Conservation (phyloP, 2,888 invertebrate genomes). For the Troides helena region DNA sequence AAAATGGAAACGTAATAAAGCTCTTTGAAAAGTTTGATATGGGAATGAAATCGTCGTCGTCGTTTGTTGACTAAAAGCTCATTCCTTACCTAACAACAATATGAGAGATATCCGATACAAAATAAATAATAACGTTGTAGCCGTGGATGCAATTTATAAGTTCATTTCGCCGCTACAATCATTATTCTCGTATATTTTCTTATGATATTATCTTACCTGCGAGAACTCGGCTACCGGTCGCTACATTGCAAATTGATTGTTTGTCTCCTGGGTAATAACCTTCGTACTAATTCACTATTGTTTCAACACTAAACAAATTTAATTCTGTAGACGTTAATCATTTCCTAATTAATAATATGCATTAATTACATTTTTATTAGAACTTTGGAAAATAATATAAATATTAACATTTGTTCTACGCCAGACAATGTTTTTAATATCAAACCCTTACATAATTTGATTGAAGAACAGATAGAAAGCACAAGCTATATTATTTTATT, state of each 20-base stretch:
- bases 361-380: too few species aligned
- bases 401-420: too few species aligned
- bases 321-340: too few species aligned
- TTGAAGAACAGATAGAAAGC: neutral
- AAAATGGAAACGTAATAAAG: neutral
- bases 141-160: slow-evolving; percentile 22
- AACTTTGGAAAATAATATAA: too few species aligned
- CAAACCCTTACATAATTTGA: neutral
- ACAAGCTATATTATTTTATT: neutral
- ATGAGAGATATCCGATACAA: slow-evolving; percentile 20
- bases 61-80: neutral
- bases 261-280: slow-evolving; percentile 12
- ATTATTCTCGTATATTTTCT: slow-evolving; percentile 28
- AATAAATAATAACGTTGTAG: slow-evolving; percentile 18
- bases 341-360: too few species aligned
- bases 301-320: slow-evolving; percentile 3
- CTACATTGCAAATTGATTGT: slow-evolving; percentile 26
- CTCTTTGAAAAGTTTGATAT: neutral
- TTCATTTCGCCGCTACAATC: slow-evolving; percentile 25
- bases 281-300: slow-evolving; percentile 18
- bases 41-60: neutral
- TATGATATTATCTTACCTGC: slow-evolving; percentile 22
- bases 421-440: neutral
- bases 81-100: neutral
- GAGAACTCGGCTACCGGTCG: slow-evolving; percentile 20